Percentiles rank a stretch among this genome's conserved stretches.
Conservation (phyloP, 2,888 invertebrate species). For the Anorthoa munda region DNA sequence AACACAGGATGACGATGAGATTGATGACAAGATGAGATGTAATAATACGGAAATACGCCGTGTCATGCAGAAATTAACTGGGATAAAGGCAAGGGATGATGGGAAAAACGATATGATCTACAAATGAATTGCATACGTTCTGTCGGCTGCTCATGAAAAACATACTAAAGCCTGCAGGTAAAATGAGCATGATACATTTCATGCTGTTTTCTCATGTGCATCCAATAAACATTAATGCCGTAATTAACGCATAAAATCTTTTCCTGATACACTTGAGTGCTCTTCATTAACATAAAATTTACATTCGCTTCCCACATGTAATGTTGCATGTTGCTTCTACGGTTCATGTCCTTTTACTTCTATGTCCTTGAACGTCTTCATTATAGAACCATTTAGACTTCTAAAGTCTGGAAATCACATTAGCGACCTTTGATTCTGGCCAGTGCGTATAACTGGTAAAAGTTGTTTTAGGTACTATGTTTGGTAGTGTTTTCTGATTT, state of each 20-base stretch:
- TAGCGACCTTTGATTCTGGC: background rate
- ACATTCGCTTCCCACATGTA: slow-evolving; percentile 38
- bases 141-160: background rate
- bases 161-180: background rate
- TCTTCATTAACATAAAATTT: slow-evolving; percentile 24
- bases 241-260: slow-evolving; percentile 18
- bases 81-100: no score
- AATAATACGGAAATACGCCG: no score
- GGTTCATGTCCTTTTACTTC: slow-evolving; percentile 9
- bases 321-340: slow-evolving; percentile 29
- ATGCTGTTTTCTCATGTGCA: slow-evolving; percentile 21
- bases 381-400: background rate
- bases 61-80: no score
- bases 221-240: slow-evolving; percentile 24
- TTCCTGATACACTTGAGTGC: slow-evolving; percentile 32
- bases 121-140: background rate
- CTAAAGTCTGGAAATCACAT: background rate
- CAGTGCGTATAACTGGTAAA: background rate
- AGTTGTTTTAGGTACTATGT: background rate
- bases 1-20: no score
- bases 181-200: slow-evolving; percentile 1
- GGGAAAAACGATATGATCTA: background rate
- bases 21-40: no score
- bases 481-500: background rate
- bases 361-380: background rate